Percentiles rank a stretch among this genome's conserved stretches.
phyloP scores from a whole-genome alignment of 2,113 vertebrate genomes.

The Colaptes auratus region DNA sequence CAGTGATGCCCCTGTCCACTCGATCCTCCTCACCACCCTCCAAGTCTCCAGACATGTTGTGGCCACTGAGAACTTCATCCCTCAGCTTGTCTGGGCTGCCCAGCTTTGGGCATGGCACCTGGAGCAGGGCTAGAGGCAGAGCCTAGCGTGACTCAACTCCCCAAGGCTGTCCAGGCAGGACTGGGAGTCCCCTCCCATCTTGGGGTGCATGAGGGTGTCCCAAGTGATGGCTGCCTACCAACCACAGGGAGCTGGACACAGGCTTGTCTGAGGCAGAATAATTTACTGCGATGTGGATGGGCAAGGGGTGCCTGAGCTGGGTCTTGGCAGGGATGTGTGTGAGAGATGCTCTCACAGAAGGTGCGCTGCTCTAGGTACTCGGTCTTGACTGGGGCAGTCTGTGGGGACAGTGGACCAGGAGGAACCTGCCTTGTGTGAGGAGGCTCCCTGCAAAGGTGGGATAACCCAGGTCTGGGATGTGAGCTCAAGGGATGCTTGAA shows the following conservation, averaged over 20 bases:
- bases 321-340: no score
- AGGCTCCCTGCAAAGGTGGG: background rate
- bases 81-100: background rate
- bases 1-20: background rate
- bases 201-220: background rate
- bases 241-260: background rate
- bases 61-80: background rate
- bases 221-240: background rate
- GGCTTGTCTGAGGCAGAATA: background rate
- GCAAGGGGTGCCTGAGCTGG: background rate
- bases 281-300: slow-evolving; percentile 15
- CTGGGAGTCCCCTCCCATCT: background rate
- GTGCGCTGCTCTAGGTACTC: background rate
- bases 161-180: background rate
- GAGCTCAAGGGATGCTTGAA: background rate
- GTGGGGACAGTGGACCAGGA: background rate
- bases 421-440: background rate
- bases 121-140: background rate
- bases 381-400: background rate
- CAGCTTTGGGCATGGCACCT: background rate
- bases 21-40: background rate
- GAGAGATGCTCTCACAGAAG: no score
- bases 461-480: background rate
- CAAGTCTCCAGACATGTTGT: fast-evolving
- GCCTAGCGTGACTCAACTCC: fast-evolving